Conservation (phyloP, 1,140 invertebrate genomes). For the Xylocopa sonorina region DNA sequence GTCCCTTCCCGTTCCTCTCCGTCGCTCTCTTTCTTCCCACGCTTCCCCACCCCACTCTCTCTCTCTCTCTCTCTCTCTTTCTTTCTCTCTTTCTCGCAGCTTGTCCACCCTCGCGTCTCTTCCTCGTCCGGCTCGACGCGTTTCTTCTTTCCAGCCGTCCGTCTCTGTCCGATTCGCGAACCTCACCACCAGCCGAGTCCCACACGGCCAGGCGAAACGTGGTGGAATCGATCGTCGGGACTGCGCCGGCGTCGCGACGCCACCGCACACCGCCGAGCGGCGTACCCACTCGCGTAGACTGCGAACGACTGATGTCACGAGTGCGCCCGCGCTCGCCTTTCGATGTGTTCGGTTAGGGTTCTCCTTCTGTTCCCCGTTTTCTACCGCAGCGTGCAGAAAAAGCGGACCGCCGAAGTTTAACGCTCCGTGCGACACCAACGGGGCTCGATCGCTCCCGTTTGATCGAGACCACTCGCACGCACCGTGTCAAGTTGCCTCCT, state of each 20-base stretch:
- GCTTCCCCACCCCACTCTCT: constrained; percentile 17
- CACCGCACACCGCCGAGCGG: constrained; percentile 44
- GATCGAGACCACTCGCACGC: no score
- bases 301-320: constrained; percentile 52
- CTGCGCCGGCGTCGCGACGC: constrained; percentile 78
- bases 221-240: constrained; percentile 71
- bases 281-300: constrained; percentile 27
- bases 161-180: constrained; percentile 26
- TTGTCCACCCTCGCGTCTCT: background rate
- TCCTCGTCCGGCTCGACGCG: background rate
- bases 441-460: background rate
- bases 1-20: constrained; percentile 2
- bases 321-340: constrained; percentile 45
- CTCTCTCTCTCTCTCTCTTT: background rate
- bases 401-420: constrained; percentile 7
- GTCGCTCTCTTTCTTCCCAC: constrained; percentile 13
- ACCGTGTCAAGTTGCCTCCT: background rate
- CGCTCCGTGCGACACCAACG: background rate
- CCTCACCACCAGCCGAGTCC: constrained; percentile 42
- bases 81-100: background rate
- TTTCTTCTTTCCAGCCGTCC: background rate
- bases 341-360: background rate
- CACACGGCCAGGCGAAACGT: constrained; percentile 56
- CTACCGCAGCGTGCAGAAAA: constrained; percentile 2
- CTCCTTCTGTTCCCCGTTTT: background rate